Evolutionary conservation across 35 echinoderm and acorn worm species (phyloP).

Genomic region (Lytechinus variegatus): DNA sequence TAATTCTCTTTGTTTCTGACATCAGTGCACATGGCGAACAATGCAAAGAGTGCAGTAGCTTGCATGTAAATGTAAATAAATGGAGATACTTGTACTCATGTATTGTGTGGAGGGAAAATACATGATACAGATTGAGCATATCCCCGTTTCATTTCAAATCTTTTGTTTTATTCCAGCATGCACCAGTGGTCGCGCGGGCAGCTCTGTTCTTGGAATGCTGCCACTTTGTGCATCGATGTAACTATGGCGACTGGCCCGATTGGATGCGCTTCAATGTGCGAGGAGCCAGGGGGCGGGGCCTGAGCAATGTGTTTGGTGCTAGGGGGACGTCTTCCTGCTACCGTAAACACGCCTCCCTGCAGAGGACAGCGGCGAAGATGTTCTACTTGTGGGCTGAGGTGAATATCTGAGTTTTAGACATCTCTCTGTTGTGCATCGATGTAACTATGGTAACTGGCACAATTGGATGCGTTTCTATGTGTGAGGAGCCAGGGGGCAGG

Average conservation of each 20-base stretch:
- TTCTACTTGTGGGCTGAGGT: constrained; percentile 99
- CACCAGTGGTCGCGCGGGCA: constrained; percentile 90
- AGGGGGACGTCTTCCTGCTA: constrained; percentile 72
- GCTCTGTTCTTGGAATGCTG: constrained; percentile 89
- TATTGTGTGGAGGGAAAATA: too few relatives aligned
- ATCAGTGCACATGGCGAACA: too few relatives aligned
- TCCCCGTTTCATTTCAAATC: too few relatives aligned
- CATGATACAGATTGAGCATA: too few relatives aligned
- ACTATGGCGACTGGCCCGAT: constrained; percentile 99
- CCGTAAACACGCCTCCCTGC: constrained; percentile 71
- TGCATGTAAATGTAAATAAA: too few relatives aligned
- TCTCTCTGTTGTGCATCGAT: constrained; percentile 79
- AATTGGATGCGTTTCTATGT: constrained; percentile 88
- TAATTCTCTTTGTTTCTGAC: too few relatives aligned
- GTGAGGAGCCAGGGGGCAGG: constrained; percentile 65
- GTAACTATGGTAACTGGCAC: constrained; percentile 98
- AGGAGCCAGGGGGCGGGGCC: constrained; percentile 67
- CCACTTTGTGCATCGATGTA: constrained; percentile 97
- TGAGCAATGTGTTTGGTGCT: constrained; percentile 81
- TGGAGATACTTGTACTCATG: too few relatives aligned
- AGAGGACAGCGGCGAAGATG: constrained; percentile 87
- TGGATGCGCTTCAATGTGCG: constrained; percentile 86
- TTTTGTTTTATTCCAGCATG: constrained; percentile 64
- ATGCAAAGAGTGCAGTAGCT: too few relatives aligned
- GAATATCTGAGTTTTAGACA: not conserved